Evolutionary conservation across 2,888 invertebrate species (phyloP), one percentile per base, ranked within the genome.

Genomic region (Anthophora plumipes): DNA sequence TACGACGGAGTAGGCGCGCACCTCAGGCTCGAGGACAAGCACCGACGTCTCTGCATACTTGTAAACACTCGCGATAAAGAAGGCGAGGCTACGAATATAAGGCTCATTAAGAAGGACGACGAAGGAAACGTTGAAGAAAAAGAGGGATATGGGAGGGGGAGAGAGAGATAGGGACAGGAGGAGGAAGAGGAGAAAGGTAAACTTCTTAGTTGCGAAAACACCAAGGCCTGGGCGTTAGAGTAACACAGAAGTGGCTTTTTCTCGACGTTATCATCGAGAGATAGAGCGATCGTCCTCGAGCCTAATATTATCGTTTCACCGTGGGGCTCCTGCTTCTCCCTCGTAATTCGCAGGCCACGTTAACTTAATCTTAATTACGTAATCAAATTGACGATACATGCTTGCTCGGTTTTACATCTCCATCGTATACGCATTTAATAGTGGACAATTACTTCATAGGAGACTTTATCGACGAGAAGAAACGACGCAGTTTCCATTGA

Each of bases 1-100:
- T 90, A 89, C 90, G 83, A 89, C 86, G 88, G 87, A 88, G 88
- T 90, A 89, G 88, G 83, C 89, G 88, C 90, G 91, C 92, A 93
- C 93, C 93, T 93, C 92, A 88, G 93, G 91, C 93, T 92, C 92
- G 91, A 93, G 93, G 93, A 93, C 93, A 92, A 93, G 93, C 92
- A 89, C 90, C 89, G 89, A 90, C 91, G 90, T 91, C 84, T 88
- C 90, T 89, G 88, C 88, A 85, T 60, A 77, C 89, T 89, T 85
- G 87, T 86, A 88, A 88, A 89, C 90, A 90, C 88, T 89, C 87
- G 85, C 80, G 76, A 67, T 85, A 86, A 80, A 86, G 83, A 82
- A 86, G 84, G 79, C 75, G 57, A 85, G 86, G 86, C 86, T 88
- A 88, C 87, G 89, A 89, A 87, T 85, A 87, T 84, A 86, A 89